phyloP scores from a whole-genome alignment of 2,113 vertebrate species.

The Mustela lutreola region DNA sequence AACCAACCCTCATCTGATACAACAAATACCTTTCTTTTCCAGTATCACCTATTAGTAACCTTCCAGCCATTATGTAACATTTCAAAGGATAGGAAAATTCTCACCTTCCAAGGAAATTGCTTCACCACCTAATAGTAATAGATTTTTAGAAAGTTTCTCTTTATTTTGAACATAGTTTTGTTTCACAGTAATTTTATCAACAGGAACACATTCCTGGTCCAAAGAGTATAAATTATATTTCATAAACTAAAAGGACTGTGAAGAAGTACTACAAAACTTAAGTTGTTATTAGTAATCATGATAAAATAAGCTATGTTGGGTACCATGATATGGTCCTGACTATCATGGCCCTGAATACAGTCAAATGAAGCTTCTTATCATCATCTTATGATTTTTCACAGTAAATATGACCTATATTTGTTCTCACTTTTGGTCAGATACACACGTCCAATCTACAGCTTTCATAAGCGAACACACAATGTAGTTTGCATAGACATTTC shows the following conservation, averaged over 20 bases:
- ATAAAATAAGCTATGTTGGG: background rate
- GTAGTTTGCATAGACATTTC: background rate
- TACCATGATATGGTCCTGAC: background rate
- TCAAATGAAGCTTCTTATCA: background rate
- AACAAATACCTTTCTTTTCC: background rate
- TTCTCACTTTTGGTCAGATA: background rate
- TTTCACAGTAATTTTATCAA: background rate
- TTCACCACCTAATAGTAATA: background rate
- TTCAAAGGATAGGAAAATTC: background rate
- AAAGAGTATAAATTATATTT: background rate
- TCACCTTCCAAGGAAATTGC: background rate
- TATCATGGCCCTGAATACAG: background rate
- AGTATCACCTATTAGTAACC: background rate
- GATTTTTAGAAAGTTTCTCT: conserved; percentile 6
- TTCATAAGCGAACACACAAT: background rate
- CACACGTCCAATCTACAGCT: background rate
- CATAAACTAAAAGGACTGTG: background rate
- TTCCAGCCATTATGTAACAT: background rate
- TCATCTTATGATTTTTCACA: background rate
- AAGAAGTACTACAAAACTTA: background rate
- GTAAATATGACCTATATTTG: background rate
- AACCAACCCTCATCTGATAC: background rate
- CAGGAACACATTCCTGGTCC: background rate
- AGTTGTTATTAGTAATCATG: background rate
- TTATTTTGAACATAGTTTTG: background rate